Conservation (phyloP, 2,113 vertebrate genomes). For the Microcebus griseorufus region DNA sequence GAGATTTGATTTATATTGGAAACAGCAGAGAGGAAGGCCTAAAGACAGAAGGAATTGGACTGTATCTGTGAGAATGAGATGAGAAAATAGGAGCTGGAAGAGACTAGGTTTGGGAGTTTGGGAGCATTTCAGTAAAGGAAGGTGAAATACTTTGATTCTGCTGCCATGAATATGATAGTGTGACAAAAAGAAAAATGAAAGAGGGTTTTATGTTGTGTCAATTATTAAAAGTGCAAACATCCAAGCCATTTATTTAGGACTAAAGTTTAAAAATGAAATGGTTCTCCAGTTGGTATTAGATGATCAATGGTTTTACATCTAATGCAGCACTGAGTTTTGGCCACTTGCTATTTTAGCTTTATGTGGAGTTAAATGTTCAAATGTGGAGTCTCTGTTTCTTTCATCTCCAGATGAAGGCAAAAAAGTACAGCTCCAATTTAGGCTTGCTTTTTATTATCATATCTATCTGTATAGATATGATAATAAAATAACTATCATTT, state of each 20-base stretch:
- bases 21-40: neutral
- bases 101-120: neutral
- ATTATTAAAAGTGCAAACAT: conserved; percentile 6
- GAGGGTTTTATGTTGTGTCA: neutral
- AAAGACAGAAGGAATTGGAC: neutral
- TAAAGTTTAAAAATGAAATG: neutral
- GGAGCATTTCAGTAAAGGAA: neutral
- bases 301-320: neutral
- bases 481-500: conserved; percentile 1
- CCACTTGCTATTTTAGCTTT: neutral
- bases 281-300: neutral
- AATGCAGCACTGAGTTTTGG: neutral
- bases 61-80: neutral
- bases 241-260: neutral
- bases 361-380: neutral
- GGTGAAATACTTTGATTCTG: neutral
- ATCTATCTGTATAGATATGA: neutral
- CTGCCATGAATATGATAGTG: neutral
- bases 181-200: neutral
- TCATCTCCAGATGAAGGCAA: neutral
- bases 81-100: neutral
- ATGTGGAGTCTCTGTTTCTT: neutral
- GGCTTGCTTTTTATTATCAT: neutral
- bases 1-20: neutral
- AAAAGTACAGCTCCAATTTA: neutral